Percentiles rank a stretch among this genome's conserved stretches.
These are phyloP conservation scores for Gymnopithys bicolor DNA, from an alignment of 2,797 vertebrate species.

Conservation along the genomic window DNA sequence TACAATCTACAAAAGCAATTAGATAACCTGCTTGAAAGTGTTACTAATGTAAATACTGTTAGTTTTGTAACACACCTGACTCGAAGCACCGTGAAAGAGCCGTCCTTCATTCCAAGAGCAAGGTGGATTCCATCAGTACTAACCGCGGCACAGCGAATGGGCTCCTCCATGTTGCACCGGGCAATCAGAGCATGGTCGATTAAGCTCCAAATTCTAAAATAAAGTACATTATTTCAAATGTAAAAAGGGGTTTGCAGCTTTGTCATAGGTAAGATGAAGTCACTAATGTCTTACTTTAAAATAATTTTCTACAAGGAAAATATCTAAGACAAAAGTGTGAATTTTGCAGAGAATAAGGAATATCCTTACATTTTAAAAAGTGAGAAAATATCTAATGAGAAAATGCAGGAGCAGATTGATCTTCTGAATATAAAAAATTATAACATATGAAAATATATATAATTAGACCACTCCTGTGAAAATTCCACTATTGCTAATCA, in stretches of 20 bases:
- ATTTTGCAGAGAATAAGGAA: not conserved
- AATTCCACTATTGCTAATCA: not conserved
- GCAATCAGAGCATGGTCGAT: constrained; percentile 97
- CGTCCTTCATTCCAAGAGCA: constrained; percentile 97
- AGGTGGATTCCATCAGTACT: constrained; percentile 96
- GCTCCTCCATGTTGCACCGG: constrained; percentile 98
- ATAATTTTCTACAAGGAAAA: not conserved
- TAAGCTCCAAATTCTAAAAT: constrained; percentile 94
- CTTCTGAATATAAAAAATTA: not conserved
- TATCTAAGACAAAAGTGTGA: not conserved
- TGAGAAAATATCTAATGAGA: not conserved
- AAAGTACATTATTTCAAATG: constrained; percentile 20
- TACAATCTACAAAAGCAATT: not conserved
- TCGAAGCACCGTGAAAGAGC: constrained; percentile 95
- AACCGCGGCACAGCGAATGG: constrained; percentile 94
- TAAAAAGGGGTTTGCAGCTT: not conserved
- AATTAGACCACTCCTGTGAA: not conserved
- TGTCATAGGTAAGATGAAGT: not conserved
- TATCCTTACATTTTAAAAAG: not conserved
- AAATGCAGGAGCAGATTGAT: not conserved
- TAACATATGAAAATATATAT: not conserved
- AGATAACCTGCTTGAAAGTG: not conserved
- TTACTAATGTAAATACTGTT: not conserved
- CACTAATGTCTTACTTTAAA: not conserved
- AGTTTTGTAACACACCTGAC: constrained; percentile 84